Conservation (phyloP, 1,140 invertebrate species). For the Drosophila suzukii region DNA sequence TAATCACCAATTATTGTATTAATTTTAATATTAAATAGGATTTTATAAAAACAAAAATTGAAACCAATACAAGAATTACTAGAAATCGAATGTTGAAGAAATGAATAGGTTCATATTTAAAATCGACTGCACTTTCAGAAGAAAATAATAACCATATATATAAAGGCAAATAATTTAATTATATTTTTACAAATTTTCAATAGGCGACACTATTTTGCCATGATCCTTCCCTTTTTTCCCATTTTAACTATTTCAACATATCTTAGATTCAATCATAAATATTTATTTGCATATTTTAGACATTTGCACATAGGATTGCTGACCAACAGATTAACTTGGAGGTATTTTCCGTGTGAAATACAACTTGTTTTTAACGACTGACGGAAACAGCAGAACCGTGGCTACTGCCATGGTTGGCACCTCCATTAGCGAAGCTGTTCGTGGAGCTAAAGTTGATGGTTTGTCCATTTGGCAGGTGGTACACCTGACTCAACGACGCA, state of each 20-base stretch:
- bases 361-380: conserved; percentile 31
- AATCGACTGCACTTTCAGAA: too few relatives aligned
- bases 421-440: conserved; percentile 82
- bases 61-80: too few relatives aligned
- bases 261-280: conserved; percentile 18
- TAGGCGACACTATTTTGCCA: too few relatives aligned
- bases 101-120: too few relatives aligned
- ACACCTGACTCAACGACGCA: conserved; percentile 77
- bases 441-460: conserved; percentile 79
- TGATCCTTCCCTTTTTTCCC: too few relatives aligned
- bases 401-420: conserved; percentile 70
- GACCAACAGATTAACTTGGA: background rate
- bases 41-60: too few relatives aligned
- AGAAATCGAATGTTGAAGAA: too few relatives aligned
- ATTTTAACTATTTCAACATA: background rate
- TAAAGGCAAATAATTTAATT: too few relatives aligned
- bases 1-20: too few relatives aligned
- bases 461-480: conserved; percentile 81
- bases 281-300: conserved; percentile 35
- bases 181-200: too few relatives aligned
- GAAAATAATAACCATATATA: too few relatives aligned
- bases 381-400: conserved; percentile 72
- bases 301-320: conserved; percentile 14
- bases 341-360: background rate
- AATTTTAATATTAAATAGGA: too few relatives aligned